Evolutionary conservation across 2,888 invertebrate genomes (phyloP).

Genomic region (Conops quadrifasciatus): DNA sequence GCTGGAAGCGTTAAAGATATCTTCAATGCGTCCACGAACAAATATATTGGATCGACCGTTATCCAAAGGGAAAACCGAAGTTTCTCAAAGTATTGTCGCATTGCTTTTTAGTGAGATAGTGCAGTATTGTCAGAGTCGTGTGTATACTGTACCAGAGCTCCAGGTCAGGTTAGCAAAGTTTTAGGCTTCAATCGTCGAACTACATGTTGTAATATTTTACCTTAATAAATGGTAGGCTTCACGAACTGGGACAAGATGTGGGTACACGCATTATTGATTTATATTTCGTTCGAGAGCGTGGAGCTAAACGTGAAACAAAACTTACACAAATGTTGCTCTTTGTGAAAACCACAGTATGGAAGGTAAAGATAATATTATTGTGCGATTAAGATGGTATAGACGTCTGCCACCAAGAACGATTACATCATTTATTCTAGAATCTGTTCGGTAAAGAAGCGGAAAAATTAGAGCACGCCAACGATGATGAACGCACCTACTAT

Average conservation of each 20-base stretch:
- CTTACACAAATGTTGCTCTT: conserved; percentile 93
- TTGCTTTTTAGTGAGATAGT: conserved; percentile 97
- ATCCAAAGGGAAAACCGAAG: conserved; percentile 91
- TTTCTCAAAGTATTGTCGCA: conserved; percentile 91
- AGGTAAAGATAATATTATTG: conserved; percentile 64
- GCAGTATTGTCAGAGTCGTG: conserved; percentile 96
- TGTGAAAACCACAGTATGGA: conserved; percentile 97
- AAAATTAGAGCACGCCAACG: conserved; percentile 97
- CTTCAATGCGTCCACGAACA: conserved; percentile 61
- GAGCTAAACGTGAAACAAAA: conserved; percentile 94
- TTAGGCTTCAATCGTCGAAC: background rate
- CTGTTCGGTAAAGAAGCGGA: conserved; percentile 98
- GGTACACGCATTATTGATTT: conserved; percentile 93
- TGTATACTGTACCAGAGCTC: conserved; percentile 92
- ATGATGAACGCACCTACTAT: conserved; percentile 97
- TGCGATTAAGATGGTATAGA: background rate
- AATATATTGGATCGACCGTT: conserved; percentile 87
- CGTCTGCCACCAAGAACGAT: background rate
- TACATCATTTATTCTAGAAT: conserved; percentile 67
- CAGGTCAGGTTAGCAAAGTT: conserved; percentile 83
- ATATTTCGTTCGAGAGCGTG: conserved; percentile 91
- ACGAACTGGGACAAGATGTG: conserved; percentile 94
- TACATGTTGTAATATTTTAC: background rate
- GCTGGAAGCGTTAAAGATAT: conserved; percentile 61
- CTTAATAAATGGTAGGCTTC: conserved; percentile 71